Base-by-base conservation (phyloP, 2,888 invertebrate species). In the Aplocera efformata region DNA sequence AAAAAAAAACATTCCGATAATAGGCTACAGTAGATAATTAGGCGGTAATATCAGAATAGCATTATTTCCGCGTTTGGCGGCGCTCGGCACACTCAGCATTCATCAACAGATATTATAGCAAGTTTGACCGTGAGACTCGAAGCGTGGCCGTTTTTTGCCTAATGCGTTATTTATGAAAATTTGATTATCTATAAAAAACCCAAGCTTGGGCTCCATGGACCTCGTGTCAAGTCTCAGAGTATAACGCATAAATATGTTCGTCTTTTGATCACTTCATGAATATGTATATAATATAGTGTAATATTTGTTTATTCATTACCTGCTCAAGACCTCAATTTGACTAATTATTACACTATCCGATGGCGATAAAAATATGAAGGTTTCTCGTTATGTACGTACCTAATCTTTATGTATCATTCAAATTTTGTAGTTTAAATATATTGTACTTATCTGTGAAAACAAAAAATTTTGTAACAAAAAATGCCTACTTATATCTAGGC, bases 131-230 rank as follows among this genome's bases (percentile, higher is more conserved):
- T 85, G 88, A 86, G 85, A 83, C 65, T 67, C 75, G 70, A 79
- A 79, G 72, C 79, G 78, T 78, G 62, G 75, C 78, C 72, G 70
- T 79, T 84, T 82, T 82, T 82, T 82, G 74, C 75, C 68, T 83
- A 81, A 86, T 83, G 82, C 68, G 72, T 78, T 81, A 83, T 84
- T 82, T 85, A 85, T 86, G 78, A 82, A 84, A 84, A 84, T 86
- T 76, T 78, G 60, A 75, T 74, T 75, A 17, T 3, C 3, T 17
- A 72, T 78, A 77, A 79, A 79, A 62, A 79, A 72, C 72, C 66
- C 45, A 72, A 73, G 60, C 73, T 72, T 62, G 56, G 63, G 67
- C 63, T 63, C 68, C 66, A 53, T 68, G 73, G 79, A 73, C 72
- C 66, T 69, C 67, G 54, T 70, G 75, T 79, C 75, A 72, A 70